Evolutionary conservation across 2,888 invertebrate species (phyloP).

Genomic region (Pammene aurita): DNA sequence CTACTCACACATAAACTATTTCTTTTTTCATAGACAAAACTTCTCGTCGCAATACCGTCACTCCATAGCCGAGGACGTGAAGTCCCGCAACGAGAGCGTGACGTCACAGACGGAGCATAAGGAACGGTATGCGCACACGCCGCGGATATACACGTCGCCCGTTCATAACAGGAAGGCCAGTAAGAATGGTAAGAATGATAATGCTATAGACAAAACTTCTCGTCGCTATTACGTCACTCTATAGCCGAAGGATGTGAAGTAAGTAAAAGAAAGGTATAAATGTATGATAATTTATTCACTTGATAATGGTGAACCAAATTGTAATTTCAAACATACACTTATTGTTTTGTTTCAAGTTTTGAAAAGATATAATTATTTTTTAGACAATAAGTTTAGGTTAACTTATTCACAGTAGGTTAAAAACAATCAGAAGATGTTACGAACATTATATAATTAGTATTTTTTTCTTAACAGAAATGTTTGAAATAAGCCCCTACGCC

Average conservation of each 20-base stretch:
- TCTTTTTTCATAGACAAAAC: constrained; percentile 60
- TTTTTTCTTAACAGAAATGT: constrained; percentile 68
- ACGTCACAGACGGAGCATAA: constrained; percentile 72
- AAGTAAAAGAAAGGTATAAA: no score
- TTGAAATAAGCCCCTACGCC: constrained; percentile 81
- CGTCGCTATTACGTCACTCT: constrained; percentile 76
- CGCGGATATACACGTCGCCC: constrained; percentile 77
- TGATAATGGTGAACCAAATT: no score
- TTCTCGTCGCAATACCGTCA: constrained; percentile 74
- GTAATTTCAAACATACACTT: no score
- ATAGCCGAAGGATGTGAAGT: constrained; percentile 77
- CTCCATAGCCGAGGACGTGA: constrained; percentile 76
- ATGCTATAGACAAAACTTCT: constrained; percentile 64
- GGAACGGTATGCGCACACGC: constrained; percentile 74
- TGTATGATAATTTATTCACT: no score
- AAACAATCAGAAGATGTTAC: no score
- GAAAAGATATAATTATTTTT: no score
- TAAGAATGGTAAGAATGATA: constrained; percentile 67
- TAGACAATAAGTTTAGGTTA: no score
- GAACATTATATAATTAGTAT: no score
- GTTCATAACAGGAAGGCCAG: constrained; percentile 72
- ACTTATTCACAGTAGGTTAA: no score
- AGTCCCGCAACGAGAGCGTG: constrained; percentile 73
- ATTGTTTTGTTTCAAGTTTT: no score
- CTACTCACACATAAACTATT: no score